Evolutionary conservation across 2,888 invertebrate genomes (phyloP).

Genomic region (Caenorhabditis sp.): DNA sequence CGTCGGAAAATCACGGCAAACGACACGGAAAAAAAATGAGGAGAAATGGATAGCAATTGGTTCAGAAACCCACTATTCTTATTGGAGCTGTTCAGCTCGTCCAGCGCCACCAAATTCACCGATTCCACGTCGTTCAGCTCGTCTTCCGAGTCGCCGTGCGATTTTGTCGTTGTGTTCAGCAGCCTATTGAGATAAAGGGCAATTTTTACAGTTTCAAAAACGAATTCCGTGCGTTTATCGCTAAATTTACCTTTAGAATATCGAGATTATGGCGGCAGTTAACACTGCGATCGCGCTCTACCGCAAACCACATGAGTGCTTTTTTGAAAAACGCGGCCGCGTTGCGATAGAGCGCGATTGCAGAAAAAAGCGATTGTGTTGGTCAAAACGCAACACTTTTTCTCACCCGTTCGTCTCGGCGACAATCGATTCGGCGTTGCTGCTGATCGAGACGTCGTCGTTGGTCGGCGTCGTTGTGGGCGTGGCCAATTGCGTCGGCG

Average conservation of each 20-base stretch:
- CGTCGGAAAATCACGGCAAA: background rate
- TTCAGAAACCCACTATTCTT: slow-evolving; percentile 57
- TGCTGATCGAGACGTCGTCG: slow-evolving; percentile 52
- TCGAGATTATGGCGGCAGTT: background rate
- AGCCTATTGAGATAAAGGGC: slow-evolving; percentile 26
- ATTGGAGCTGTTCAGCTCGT: slow-evolving; percentile 69
- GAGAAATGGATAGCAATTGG: background rate
- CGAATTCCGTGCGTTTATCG: too few species aligned
- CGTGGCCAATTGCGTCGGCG: slow-evolving; percentile 24
- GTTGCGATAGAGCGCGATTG: too few species aligned
- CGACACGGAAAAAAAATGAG: slow-evolving; percentile 1
- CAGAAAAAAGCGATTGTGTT: background rate
- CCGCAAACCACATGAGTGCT: too few species aligned
- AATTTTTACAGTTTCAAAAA: too few species aligned
- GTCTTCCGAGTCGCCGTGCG: slow-evolving; percentile 66
- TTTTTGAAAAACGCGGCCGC: too few species aligned
- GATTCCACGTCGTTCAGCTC: slow-evolving; percentile 71
- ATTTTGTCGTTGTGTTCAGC: slow-evolving; percentile 47
- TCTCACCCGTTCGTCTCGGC: slow-evolving; percentile 49
- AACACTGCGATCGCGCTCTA: background rate
- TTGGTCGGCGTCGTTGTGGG: slow-evolving; percentile 12
- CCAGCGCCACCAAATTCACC: slow-evolving; percentile 77
- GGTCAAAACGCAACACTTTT: background rate
- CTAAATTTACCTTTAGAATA: background rate
- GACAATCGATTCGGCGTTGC: slow-evolving; percentile 37